Evolutionary conservation across 2,888 invertebrate genomes (phyloP), one percentile per base, ranked within the genome.

Genomic region (Prenolepis imparis): DNA sequence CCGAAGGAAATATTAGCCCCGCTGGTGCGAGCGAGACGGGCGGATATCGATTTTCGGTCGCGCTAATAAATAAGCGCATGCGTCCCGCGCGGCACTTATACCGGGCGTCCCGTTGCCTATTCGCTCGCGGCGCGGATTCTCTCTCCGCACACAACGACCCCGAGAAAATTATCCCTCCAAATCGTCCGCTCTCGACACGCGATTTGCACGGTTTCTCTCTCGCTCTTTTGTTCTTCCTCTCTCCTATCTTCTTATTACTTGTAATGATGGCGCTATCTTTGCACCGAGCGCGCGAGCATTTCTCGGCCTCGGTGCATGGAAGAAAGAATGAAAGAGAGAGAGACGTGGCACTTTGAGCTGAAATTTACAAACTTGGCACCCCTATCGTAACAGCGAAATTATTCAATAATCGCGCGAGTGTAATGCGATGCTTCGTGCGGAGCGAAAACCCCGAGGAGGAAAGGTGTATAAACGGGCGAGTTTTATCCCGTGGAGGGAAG

Each of bases 31-130:
- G 84, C 67, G 88, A 89, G 90, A 84, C 82, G 86, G 87, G 85
- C 89, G 89, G 88, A 93, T 92, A 93, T 93, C 93, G 93, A 93
- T 93, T 93, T 93, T 93, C 91, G 90, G 91, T 93, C 92, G 91
- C 91, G 92, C 91, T 93, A 92, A 93, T 93, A 93, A 93, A 92
- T 92, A 93, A 88, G 91, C 93, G 93, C 93, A 93, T 92, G 93
- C 93, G 93, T 92, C 83, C 87, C 86, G 84, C 41, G 83, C 83
- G 81, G n/a, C 75, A 55, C 70, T 55, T 61, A 73, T 73, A 70
- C 66, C 68, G 66, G 44, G 73, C 59, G 61, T 57, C 44, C 80
- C 32, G 63, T 4, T 55, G 75, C 57, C 3, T 28, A 3, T 41
- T 59, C 32, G 72, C 70, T 57, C 41, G 24, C 18, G 15, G 11